Percentiles rank a stretch among this genome's conserved stretches.
Conservation (phyloP, 2,888 invertebrate genomes). For the Cheilosia scutellata region DNA sequence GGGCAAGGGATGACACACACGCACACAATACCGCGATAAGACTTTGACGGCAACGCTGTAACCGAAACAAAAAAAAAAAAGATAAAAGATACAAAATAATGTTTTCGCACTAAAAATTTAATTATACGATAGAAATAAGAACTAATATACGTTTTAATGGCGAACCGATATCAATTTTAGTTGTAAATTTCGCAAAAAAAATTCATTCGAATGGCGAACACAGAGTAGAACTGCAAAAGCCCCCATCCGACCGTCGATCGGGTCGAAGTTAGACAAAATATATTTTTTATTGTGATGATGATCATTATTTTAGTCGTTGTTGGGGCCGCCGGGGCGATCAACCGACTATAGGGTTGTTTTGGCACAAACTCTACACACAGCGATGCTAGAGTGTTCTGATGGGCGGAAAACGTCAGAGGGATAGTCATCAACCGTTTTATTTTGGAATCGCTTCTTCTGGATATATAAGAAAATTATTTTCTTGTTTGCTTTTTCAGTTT, state of each 20-base stretch:
- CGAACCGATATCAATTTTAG: background rate
- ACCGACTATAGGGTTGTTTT: constrained; percentile 59
- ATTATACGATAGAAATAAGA: constrained; percentile 5
- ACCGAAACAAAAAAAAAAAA: constrained; percentile 40
- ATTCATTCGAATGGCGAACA: constrained; percentile 20
- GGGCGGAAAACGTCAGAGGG: constrained; percentile 28
- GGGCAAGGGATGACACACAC: constrained; percentile 45
- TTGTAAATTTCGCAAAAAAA: background rate
- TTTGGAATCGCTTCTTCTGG: constrained; percentile 34
- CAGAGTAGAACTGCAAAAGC: constrained; percentile 28
- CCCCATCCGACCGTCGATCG: constrained; percentile 61
- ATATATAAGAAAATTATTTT: constrained; percentile 3
- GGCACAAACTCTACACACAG: constrained; percentile 3
- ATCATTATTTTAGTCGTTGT: constrained; percentile 60
- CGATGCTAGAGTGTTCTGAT: constrained; percentile 1
- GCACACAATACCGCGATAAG: constrained; percentile 16
- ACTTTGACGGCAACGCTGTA: constrained; percentile 24
- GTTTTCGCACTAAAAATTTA: constrained; percentile 19
- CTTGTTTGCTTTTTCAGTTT: constrained; percentile 25
- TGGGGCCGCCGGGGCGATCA: constrained; percentile 26
- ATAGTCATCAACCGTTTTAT: constrained; percentile 31
- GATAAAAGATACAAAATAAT: constrained; percentile 13
- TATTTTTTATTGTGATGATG: constrained; percentile 61
- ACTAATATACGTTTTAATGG: constrained; percentile 1
- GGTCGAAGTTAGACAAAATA: constrained; percentile 58